Evolutionary conservation across 2,797 vertebrate genomes (phyloP).

Genomic region (Pantherophis vulpinus): DNA sequence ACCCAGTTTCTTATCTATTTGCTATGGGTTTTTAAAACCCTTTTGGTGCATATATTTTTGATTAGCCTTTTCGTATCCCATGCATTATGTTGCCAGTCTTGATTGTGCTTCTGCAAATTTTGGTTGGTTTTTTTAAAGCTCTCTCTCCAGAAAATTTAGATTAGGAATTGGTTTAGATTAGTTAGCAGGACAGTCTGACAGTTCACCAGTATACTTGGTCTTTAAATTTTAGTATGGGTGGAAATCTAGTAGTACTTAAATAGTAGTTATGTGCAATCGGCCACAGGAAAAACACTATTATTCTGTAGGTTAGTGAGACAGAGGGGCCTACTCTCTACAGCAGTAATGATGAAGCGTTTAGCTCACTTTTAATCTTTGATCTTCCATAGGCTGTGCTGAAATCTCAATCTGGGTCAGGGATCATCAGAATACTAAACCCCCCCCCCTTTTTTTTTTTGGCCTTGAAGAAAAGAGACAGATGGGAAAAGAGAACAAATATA

Average conservation of each 20-base stretch:
- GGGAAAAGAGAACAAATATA: background rate
- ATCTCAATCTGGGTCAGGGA: background rate
- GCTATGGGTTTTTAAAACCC: background rate
- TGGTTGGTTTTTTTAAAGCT: background rate
- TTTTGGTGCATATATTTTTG: background rate
- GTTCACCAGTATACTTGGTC: background rate
- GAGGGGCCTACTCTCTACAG: background rate
- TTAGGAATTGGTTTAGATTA: background rate
- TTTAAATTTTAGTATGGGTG: background rate
- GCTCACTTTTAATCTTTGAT: background rate
- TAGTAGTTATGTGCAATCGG: background rate
- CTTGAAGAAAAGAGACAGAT: background rate
- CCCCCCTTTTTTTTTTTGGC: background rate
- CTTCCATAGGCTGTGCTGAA: background rate
- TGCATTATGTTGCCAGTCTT: background rate
- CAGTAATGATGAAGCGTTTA: background rate
- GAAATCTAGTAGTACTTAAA: background rate
- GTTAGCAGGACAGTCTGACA: background rate
- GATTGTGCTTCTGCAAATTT: background rate
- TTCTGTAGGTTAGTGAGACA: background rate
- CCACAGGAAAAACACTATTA: background rate
- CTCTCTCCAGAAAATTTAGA: background rate
- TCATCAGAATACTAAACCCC: background rate
- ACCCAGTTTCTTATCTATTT: background rate
- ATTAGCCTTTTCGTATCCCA: background rate